A percentile compares a stretch with the other conserved stretches of the same genome.
Conservation (phyloP, 2,888 invertebrate genomes). For the Sarcophaga rosellei region DNA sequence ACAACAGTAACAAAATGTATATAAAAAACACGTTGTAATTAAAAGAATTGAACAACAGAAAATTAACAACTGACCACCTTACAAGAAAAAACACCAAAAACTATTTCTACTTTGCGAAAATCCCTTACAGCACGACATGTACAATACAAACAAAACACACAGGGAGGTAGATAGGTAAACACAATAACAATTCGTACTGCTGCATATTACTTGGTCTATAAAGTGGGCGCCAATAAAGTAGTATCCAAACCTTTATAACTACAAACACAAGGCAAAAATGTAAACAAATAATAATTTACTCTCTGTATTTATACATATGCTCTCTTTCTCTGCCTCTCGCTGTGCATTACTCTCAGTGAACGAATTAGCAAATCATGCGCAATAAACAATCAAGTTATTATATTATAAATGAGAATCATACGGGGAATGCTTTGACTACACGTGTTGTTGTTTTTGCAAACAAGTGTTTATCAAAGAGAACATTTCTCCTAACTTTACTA, state of each 20-base stretch:
- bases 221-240: constrained; percentile 6
- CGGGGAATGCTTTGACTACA: too few species aligned
- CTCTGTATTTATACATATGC: neutral
- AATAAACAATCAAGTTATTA: too few species aligned
- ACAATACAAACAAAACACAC: constrained; percentile 18
- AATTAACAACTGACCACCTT: too few species aligned
- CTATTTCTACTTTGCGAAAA: too few species aligned
- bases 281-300: constrained; percentile 36
- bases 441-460: neutral
- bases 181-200: neutral
- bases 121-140: neutral
- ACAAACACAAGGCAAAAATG: neutral
- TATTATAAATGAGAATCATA: too few species aligned
- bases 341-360: neutral
- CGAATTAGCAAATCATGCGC: too few species aligned
- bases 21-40: too few species aligned
- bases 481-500: neutral
- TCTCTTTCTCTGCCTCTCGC: neutral
- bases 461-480: neutral
- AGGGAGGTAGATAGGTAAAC: neutral
- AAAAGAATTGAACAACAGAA: too few species aligned
- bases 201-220: neutral
- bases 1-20: too few species aligned
- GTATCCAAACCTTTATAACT: neutral
- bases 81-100: too few species aligned